Evolutionary conservation across 1,140 invertebrate genomes (phyloP), one percentile per base, ranked within the genome.

Genomic region (Drosophila cardini): DNA sequence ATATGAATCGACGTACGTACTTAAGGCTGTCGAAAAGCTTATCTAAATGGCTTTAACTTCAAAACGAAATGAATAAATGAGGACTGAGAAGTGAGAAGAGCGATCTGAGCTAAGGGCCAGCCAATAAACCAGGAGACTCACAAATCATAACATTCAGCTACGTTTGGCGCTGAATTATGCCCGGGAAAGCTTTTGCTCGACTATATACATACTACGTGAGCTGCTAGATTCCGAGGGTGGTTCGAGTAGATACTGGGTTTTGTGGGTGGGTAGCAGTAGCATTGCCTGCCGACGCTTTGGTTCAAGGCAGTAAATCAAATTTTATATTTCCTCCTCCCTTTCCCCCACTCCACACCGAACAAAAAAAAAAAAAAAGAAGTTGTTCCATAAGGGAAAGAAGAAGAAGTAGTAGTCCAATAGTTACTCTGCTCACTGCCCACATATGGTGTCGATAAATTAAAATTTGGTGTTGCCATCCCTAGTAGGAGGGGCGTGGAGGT

Each of bases 391-490:
- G 34, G 10, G 30, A 13, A 32, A 38, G 32, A 15, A 50, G 32
- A 2, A 42, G 40, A 13, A 58, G 56, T 0, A 42, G 26, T 5
- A 63, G 63, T 38, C 61, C 78, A 78, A 72, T 84, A 77, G 76
- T 86, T 82, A 72, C 79, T 62, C 76, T 77, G 83, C 83, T 83
- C 79, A 70, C 62, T 90, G 86, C 86, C 86, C 86, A 90, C 86
- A 90, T 90, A 90, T 90, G 86, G 86, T 77, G 86, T 90, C 86
- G 87, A 90, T 90, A 90, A 90, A 90, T 90, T 90, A 90, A 90
- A 90, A 90, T 90, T 85, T 86, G 82, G 48, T 78, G 64, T 80
- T 74, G 38, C 38, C 57, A 57, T 30, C 30, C 16, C 26, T 36
- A n/a, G 32, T n/a, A 34, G n/a, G 18, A 11, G 18, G 8, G 50